phyloP scores from a whole-genome alignment of 2,888 invertebrate species.

The Ormyrus rosae region DNA sequence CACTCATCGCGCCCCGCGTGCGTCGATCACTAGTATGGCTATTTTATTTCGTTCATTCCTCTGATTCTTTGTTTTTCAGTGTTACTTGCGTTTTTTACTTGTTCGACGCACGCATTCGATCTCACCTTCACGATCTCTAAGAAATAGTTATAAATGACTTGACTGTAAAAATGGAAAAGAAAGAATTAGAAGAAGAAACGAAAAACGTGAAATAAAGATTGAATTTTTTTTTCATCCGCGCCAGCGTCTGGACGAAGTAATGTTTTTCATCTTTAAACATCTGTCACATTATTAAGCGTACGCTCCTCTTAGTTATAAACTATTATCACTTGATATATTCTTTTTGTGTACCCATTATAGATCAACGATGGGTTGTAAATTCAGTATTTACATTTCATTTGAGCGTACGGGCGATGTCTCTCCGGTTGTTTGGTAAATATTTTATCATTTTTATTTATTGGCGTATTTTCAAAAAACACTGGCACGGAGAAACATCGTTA shows the following conservation, averaged over 20 bases:
- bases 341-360: background rate
- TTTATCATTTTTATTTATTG: constrained; percentile 4
- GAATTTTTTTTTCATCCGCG: constrained; percentile 46
- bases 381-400: constrained; percentile 33
- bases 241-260: constrained; percentile 54
- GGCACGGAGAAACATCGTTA: constrained; percentile 51
- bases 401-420: constrained; percentile 40
- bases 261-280: constrained; percentile 19
- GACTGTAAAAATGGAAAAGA: constrained; percentile 37
- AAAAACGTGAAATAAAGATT: constrained; percentile 35
- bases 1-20: constrained; percentile 44
- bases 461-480: constrained; percentile 24
- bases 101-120: constrained; percentile 16
- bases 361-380: background rate
- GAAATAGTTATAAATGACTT: constrained; percentile 46
- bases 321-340: constrained; percentile 21
- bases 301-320: constrained; percentile 16
- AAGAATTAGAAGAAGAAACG: constrained; percentile 38
- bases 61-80: background rate
- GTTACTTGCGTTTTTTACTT: constrained; percentile 25
- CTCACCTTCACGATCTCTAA: constrained; percentile 8
- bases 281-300: constrained; percentile 25
- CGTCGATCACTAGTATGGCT: constrained; percentile 63
- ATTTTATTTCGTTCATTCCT: constrained; percentile 40
- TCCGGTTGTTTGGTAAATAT: constrained; percentile 24